Evolutionary conservation across 2,113 vertebrate species (phyloP).

Genomic region (Arenaria interpres): DNA sequence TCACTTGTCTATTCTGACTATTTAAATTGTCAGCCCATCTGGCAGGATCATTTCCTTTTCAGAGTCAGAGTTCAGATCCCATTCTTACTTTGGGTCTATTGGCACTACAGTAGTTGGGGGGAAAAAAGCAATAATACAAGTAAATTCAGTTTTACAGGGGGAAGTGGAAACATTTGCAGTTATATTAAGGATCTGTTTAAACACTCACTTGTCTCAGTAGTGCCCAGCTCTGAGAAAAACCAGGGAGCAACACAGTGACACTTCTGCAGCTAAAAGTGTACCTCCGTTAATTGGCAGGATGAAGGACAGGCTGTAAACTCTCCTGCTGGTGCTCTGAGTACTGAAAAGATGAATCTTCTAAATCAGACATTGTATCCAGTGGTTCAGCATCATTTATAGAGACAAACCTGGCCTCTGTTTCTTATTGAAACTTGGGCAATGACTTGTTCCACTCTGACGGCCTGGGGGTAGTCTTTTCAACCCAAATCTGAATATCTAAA

Average conservation of each 20-base stretch:
- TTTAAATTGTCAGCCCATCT: slow-evolving; percentile 30
- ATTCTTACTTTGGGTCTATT: background rate
- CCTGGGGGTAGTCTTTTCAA: background rate
- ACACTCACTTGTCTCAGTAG: slow-evolving; percentile 8
- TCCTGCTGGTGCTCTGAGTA: slow-evolving; percentile 11
- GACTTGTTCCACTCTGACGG: background rate
- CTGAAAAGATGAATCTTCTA: slow-evolving; percentile 33
- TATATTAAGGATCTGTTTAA: slow-evolving; percentile 1
- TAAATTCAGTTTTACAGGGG: background rate
- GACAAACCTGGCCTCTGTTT: background rate
- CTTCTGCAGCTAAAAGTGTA: background rate
- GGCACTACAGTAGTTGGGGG: background rate
- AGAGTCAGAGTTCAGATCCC: slow-evolving; percentile 44
- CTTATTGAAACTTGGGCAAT: background rate
- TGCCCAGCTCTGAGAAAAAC: background rate
- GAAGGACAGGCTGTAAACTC: slow-evolving; percentile 38
- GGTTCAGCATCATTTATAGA: background rate
- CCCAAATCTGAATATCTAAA: background rate
- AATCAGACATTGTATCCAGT: slow-evolving; percentile 34
- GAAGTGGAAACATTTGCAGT: background rate
- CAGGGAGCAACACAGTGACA: background rate
- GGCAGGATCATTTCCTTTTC: slow-evolving; percentile 4
- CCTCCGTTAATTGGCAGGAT: slow-evolving; percentile 29
- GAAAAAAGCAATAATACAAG: background rate
- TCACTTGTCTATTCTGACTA: slow-evolving; percentile 10